phyloP scores from a whole-genome alignment of 2,888 invertebrate genomes.

The Bursaphelenchus okinawaensis region DNA sequence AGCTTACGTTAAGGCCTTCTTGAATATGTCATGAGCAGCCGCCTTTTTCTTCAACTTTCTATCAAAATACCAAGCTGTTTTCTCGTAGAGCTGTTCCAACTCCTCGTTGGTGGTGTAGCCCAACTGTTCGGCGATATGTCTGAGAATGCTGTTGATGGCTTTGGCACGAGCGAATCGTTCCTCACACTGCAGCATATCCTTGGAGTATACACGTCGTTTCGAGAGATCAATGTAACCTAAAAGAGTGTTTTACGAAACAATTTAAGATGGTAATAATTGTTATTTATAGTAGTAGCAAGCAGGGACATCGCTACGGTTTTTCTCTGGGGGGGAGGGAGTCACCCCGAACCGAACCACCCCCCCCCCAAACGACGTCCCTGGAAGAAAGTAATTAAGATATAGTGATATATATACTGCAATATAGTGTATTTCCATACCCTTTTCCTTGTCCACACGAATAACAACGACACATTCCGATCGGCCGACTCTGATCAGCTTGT shows the following conservation, averaged over 20 bases:
- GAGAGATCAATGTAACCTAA: slow-evolving; percentile 98
- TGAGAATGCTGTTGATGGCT: slow-evolving; percentile 80
- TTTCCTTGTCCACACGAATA: slow-evolving; percentile 96
- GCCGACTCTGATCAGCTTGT: slow-evolving; percentile 95
- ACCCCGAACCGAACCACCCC: no score
- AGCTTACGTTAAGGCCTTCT: slow-evolving; percentile 86
- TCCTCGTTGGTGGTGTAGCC: slow-evolving; percentile 84
- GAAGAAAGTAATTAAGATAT: neutral
- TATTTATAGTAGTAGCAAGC: no score
- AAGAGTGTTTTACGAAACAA: neutral
- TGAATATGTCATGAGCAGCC: slow-evolving; percentile 93
- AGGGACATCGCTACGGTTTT: no score
- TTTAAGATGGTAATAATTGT: neutral
- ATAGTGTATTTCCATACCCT: slow-evolving; percentile 69
- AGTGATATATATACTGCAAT: neutral
- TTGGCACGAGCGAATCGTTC: slow-evolving; percentile 83
- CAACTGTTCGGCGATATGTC: slow-evolving; percentile 91
- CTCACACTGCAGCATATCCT: slow-evolving; percentile 95
- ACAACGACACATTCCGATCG: slow-evolving; percentile 98
- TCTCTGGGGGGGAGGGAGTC: no score
- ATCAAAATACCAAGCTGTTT: slow-evolving; percentile 95
- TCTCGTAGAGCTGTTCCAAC: slow-evolving; percentile 85
- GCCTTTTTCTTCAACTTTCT: slow-evolving; percentile 92
- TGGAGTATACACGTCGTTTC: slow-evolving; percentile 92
- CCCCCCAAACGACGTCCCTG: neutral